Evolutionary conservation across 2,888 invertebrate species (phyloP).

Genomic region (Euzophera pinguis): DNA sequence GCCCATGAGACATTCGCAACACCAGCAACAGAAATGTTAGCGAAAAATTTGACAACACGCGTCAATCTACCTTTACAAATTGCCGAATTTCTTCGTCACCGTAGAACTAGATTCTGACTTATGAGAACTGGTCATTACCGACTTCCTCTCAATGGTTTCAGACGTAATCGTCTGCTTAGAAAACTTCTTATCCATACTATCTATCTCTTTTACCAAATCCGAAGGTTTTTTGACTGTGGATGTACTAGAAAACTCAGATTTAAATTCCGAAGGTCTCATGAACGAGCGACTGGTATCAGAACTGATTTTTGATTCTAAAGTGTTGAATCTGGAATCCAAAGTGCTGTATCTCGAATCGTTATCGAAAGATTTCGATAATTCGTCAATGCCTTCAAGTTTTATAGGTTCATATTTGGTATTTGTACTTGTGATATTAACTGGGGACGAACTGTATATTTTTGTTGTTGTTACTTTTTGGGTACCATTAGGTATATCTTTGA

Average conservation of each 20-base stretch:
- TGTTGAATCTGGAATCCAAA: constrained; percentile 67
- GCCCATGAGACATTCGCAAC: too few species aligned
- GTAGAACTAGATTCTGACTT: constrained; percentile 79
- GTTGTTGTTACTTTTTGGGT: constrained; percentile 79
- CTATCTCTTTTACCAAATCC: constrained; percentile 70
- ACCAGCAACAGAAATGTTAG: neutral
- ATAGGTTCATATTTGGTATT: constrained; percentile 73
- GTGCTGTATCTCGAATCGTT: constrained; percentile 73
- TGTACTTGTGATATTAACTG: constrained; percentile 71
- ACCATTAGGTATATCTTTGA: constrained; percentile 77
- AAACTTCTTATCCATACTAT: constrained; percentile 82
- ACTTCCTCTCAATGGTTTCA: constrained; percentile 84
- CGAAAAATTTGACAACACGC: constrained; percentile 23
- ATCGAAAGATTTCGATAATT: constrained; percentile 73
- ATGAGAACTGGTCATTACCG: constrained; percentile 82
- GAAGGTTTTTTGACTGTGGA: constrained; percentile 57
- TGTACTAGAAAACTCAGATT: constrained; percentile 45
- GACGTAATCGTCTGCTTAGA: constrained; percentile 84
- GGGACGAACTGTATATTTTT: constrained; percentile 78
- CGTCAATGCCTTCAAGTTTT: constrained; percentile 72
- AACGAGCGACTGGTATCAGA: constrained; percentile 73
- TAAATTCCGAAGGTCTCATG: constrained; percentile 75
- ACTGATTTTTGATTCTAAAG: constrained; percentile 66
- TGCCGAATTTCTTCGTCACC: constrained; percentile 77
- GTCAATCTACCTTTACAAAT: constrained; percentile 41